Conservation (phyloP, 2,113 vertebrate genomes). For the Spea bombifrons region DNA sequence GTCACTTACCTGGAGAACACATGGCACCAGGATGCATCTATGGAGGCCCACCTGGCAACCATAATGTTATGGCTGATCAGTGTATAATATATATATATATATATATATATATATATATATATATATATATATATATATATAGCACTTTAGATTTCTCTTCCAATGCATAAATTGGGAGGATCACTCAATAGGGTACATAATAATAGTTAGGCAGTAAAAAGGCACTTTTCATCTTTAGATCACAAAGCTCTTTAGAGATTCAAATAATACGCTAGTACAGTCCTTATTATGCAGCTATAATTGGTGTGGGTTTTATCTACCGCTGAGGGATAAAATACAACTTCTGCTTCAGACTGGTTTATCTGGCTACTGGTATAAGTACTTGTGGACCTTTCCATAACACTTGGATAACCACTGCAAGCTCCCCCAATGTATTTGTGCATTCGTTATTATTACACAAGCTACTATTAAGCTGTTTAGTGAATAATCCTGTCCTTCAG, state of each 20-base stretch:
- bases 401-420: constrained; percentile 1
- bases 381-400: constrained; percentile 13
- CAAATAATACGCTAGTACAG: constrained; percentile 41
- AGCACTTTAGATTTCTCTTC: constrained; percentile 1
- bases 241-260: constrained; percentile 43
- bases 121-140: constrained; percentile 28
- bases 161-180: constrained; percentile 5
- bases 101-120: constrained; percentile 24
- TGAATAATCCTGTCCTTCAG: too few relatives aligned
- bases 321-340: constrained; percentile 38
- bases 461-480: too few relatives aligned
- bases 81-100: constrained; percentile 22
- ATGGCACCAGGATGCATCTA: too few relatives aligned
- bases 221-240: constrained; percentile 39
- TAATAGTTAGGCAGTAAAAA: constrained; percentile 34
- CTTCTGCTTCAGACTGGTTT: constrained; percentile 15
- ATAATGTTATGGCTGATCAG: too few relatives aligned
- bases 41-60: too few relatives aligned
- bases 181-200: constrained; percentile 32
- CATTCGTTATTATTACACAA: too few relatives aligned
- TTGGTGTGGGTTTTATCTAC: constrained; percentile 37
- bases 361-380: constrained; percentile 22
- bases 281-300: constrained; percentile 41
- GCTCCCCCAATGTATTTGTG: neutral
- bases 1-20: too few relatives aligned